Evolutionary conservation across 2,888 invertebrate genomes (phyloP), one percentile per base, ranked within the genome.

Genomic region (Penaeus monodon): DNA sequence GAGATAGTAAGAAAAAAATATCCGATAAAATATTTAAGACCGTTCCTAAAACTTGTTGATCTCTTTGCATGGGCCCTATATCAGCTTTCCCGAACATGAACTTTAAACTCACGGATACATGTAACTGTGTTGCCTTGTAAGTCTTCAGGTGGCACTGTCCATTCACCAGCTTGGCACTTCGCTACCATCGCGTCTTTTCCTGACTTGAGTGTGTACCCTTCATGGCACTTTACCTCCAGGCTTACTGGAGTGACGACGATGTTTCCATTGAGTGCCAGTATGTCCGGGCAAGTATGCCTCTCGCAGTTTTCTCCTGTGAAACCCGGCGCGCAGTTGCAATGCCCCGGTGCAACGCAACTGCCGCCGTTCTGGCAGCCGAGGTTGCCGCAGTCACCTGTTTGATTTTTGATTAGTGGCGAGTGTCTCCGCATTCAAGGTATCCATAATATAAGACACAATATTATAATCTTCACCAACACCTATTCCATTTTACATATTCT

Each of bases 301-400:
- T 97, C 95, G 92, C 97, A 97, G 0, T 94, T 94, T 0, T 94
- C 94, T 10, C 97, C 97, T 73, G 94, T 94, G 92, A 93, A 96
- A 91, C 95, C 95, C 81, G 94, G 94, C 0, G 95, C 94, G 91
- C 97, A 97, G 68, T 94, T 93, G 91, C 97, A 97, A 0, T 94
- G 93, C 91, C 96, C 95, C 0, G 96, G 95, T 64, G 94, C 94
- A 3, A 95, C 92, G 91, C 97, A 97, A 80, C 96, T 95, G 0
- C 97, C 97, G 84, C 94, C 95, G 92, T 97, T 96, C 91, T 95
- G 93, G 92, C 97, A 97, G 0, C 94, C 93, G 0, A 96, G 96
- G 29, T 94, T 92, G 92, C 97, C 57, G 57, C 57, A 57, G 57
- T 57, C 57, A 17, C 17, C 57, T 57, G 57, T 57, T 57, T 57